Base-by-base conservation (phyloP, 2,797 vertebrate genomes). In the Cetoscarus ocellatus region DNA sequence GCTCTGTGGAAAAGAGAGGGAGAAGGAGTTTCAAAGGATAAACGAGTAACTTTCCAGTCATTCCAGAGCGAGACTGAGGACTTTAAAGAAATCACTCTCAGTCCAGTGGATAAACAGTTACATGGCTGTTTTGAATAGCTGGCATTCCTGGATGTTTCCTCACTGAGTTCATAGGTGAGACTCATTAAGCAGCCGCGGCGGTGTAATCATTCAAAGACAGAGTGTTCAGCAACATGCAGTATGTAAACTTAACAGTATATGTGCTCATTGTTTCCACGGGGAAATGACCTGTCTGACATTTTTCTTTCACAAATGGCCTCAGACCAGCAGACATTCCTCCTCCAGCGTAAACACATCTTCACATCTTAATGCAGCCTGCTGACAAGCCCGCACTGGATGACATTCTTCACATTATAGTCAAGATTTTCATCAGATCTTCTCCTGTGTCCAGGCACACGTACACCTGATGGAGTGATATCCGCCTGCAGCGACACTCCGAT, bases 371-470 rank as follows among this genome's bases (percentile, higher is more conserved):
- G 17, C 54, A 35, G 15, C 40, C 8, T 8, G 18, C 42, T 10
- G 38, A 61, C 89, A 57, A 79, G 89, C 73, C 80, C 36, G 72
- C n/a, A 85, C 91, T 80, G 80, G 90, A 86, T 2, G 63, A 55
- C 82, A 87, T 90, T 84, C 83, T 81, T 88, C 43, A 38, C 63
- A 62, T 75, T 10, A 67, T 78, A 8, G 38, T 15, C 9, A 0
- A 77, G 90, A 93, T 92, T 40, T 14, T 12, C 81, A 88, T 88
- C 72, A 3, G 10, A 49, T 71, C 71, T 27, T 58, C 54, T 56
- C 45, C 56, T 86, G 83, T 91, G 77, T 90, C 57, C 12, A 15
- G 67, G 60, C 73, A 87, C 91, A 93, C 76, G 86, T 92, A 92
- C 62, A 0, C 73, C 61, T 65, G 86, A 92, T 91, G 17, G 5